These are phyloP conservation scores for Drosophila neutralis DNA, from an alignment of 2,888 invertebrate species.

Conservation along the genomic window DNA sequence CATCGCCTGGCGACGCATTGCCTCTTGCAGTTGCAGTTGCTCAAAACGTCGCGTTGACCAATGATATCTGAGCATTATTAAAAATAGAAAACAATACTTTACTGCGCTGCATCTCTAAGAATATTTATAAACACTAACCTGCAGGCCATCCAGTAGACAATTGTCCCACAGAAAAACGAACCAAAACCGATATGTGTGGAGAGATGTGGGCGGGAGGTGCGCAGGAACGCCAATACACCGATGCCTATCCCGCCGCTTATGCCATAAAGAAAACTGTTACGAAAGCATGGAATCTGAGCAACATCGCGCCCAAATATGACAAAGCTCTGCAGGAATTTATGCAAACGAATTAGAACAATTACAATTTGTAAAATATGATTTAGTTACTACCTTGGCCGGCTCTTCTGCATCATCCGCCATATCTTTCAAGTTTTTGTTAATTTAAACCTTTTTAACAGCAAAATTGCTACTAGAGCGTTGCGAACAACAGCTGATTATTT, in stretches of 20 bases:
- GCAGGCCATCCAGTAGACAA: conserved; percentile 89
- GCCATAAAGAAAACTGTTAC: conserved; percentile 91
- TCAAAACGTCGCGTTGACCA: conserved; percentile 89
- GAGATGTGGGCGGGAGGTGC: conserved; percentile 88
- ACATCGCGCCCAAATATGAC: conserved; percentile 89
- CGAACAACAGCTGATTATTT: conserved; percentile 52
- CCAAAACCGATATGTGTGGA: conserved; percentile 89
- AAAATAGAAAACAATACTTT: background rate
- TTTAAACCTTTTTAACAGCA: conserved; percentile 21
- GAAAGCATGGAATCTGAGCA: conserved; percentile 91
- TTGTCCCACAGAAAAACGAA: conserved; percentile 88
- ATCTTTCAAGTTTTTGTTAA: conserved; percentile 13
- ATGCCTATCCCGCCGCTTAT: conserved; percentile 89
- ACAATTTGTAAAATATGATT: background rate
- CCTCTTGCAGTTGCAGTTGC: conserved; percentile 87
- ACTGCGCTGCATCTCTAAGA: background rate
- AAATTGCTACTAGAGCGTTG: conserved; percentile 29
- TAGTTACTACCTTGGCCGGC: conserved; percentile 52
- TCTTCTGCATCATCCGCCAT: conserved; percentile 71
- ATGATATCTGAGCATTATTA: conserved; percentile 86
- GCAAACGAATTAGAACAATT: background rate
- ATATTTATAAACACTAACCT: conserved; percentile 67
- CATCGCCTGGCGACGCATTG: conserved; percentile 87
- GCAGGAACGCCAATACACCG: conserved; percentile 89
- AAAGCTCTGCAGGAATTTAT: conserved; percentile 52